phyloP scores from a whole-genome alignment of 2,797 vertebrate species.

The Calcarius lapponicus region DNA sequence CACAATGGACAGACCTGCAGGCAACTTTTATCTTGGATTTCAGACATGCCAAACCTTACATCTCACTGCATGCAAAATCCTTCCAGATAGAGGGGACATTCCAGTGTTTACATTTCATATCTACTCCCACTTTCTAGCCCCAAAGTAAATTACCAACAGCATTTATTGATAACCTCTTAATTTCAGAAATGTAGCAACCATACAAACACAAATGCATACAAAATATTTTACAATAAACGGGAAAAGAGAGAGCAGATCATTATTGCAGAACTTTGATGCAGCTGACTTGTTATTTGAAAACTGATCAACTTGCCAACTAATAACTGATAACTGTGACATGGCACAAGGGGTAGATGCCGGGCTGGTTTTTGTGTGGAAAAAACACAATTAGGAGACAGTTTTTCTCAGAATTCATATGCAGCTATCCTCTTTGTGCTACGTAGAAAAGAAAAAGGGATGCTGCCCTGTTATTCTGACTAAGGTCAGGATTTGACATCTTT shows the following conservation, averaged over 20 bases:
- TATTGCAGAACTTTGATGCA: neutral
- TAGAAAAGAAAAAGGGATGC: neutral
- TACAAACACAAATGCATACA: neutral
- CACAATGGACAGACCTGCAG: neutral
- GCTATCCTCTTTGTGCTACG: neutral
- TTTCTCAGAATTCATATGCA: neutral
- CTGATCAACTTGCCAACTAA: neutral
- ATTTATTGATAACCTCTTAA: neutral
- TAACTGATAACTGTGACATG: neutral
- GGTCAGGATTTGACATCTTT: neutral
- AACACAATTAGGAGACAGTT: accelerated
- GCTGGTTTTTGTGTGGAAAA: neutral
- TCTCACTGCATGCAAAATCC: neutral
- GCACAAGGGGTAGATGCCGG: neutral
- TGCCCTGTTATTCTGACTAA: neutral
- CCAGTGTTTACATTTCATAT: neutral
- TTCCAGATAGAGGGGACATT: neutral
- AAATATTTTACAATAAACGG: neutral
- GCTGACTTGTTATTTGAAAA: neutral
- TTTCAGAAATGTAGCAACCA: neutral
- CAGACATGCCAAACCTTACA: neutral
- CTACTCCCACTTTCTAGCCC: neutral
- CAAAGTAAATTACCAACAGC: neutral
- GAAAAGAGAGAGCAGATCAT: neutral
- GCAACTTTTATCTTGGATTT: neutral